These are phyloP conservation scores for Trachemys scripta DNA, from an alignment of 2,113 vertebrate genomes.

Conservation along the genomic window DNA sequence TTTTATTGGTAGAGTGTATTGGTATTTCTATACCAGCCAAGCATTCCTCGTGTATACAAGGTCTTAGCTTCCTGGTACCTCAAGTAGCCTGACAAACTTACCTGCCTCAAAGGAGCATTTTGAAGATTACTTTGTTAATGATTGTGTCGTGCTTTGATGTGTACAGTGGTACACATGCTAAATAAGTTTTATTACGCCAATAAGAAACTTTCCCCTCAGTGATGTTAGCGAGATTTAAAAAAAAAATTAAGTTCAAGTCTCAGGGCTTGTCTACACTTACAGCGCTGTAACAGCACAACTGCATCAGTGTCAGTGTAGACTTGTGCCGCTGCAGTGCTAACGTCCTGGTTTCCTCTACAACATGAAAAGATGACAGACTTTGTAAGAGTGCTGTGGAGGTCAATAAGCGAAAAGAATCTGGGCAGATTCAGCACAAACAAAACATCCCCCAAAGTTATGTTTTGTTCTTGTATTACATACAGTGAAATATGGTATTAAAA, in stretches of 20 bases:
- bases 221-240: neutral
- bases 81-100: conserved; percentile 1
- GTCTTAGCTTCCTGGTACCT: conserved; percentile 13
- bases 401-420: conserved; percentile 42
- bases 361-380: neutral
- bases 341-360: neutral
- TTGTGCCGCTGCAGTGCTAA: neutral
- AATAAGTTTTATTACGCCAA: neutral
- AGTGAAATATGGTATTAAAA: conserved; percentile 26
- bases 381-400: conserved; percentile 6
- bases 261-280: neutral
- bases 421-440: conserved; percentile 35
- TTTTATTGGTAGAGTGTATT: too few species aligned
- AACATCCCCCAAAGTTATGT: conserved; percentile 46
- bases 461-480: conserved; percentile 65
- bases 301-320: too few species aligned
- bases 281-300: too few species aligned
- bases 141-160: neutral
- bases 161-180: neutral
- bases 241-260: neutral
- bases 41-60: too few species aligned
- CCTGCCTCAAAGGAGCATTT: neutral
- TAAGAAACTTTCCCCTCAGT: neutral
- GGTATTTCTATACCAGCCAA: too few species aligned
- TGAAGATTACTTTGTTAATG: conserved; percentile 22